phyloP scores from a whole-genome alignment of 2,888 invertebrate species.

The Polymixis flavicincta region DNA sequence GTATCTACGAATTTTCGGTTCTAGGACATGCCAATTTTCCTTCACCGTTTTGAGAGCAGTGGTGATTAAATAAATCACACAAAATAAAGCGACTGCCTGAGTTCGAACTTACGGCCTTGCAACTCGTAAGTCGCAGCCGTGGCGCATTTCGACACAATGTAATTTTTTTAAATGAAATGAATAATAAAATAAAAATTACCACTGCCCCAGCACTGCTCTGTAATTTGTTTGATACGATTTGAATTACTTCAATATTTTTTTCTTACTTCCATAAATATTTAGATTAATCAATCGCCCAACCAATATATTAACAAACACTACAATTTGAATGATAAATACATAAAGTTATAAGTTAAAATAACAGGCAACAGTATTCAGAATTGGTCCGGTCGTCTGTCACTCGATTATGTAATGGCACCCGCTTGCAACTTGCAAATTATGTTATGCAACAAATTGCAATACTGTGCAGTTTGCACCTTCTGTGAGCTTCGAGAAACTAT shows the following conservation, averaged over 20 bases:
- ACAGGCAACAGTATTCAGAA: conserved; percentile 14
- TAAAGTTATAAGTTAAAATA: conserved; percentile 30
- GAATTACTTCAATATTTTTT: background rate
- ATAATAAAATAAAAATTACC: too few species aligned
- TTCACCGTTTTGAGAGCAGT: too few species aligned
- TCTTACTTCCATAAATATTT: background rate
- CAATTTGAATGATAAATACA: conserved; percentile 16
- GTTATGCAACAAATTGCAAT: conserved; percentile 67
- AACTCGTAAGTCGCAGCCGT: too few species aligned
- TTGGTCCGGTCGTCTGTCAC: conserved; percentile 36
- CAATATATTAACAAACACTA: conserved; percentile 7
- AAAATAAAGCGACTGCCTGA: too few species aligned
- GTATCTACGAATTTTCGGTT: too few species aligned
- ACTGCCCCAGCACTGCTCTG: too few species aligned
- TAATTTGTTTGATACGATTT: too few species aligned
- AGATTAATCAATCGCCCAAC: conserved; percentile 15
- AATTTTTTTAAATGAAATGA: too few species aligned
- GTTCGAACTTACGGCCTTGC: too few species aligned
- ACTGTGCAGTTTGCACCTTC: conserved; percentile 46
- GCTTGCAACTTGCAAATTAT: conserved; percentile 59
- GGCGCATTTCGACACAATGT: too few species aligned
- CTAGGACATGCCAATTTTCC: too few species aligned
- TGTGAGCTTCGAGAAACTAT: conserved; percentile 35
- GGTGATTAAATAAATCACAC: too few species aligned
- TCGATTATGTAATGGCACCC: conserved; percentile 41